Percentiles rank a stretch among this genome's conserved stretches.
Conservation (phyloP, 1,140 invertebrate species). For the Solenopsis fugax region DNA sequence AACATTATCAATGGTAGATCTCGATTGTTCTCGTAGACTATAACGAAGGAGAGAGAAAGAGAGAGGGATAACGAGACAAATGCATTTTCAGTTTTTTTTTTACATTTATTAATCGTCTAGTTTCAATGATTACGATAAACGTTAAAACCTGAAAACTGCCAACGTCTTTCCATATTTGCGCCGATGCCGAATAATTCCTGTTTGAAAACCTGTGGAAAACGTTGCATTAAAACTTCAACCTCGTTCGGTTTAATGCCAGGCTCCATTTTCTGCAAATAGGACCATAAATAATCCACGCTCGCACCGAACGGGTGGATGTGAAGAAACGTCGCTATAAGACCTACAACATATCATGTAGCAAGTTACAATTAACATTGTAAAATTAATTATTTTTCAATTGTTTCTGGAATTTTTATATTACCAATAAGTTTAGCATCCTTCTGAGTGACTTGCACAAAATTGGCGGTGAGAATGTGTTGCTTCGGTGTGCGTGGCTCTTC, state of each 20-base stretch:
- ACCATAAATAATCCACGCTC: constrained; percentile 94
- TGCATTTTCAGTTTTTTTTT: constrained; percentile 38
- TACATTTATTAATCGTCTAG: constrained; percentile 38
- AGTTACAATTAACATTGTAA: neutral
- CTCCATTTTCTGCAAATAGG: constrained; percentile 93
- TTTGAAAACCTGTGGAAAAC: constrained; percentile 92
- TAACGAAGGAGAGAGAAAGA: neutral
- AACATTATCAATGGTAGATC: too few relatives aligned
- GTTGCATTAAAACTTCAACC: constrained; percentile 91
- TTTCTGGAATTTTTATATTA: constrained; percentile 66
- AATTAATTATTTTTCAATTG: constrained; percentile 1
- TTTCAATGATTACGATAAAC: constrained; percentile 79
- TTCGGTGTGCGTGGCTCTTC: constrained; percentile 85
- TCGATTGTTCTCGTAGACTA: constrained; percentile 25
- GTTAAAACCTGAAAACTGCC: constrained; percentile 91
- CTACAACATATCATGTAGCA: constrained; percentile 80
- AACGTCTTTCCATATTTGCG: constrained; percentile 92
- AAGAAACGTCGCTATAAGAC: constrained; percentile 93
- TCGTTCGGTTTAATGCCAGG: constrained; percentile 90
- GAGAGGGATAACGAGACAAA: constrained; percentile 37
- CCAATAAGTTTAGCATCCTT: constrained; percentile 90
- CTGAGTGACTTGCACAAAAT: constrained; percentile 83
- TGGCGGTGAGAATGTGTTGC: constrained; percentile 76
- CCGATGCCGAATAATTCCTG: constrained; percentile 92
- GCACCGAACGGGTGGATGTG: constrained; percentile 96